Conservation (phyloP, 2,113 vertebrate species). For the Eulacestoma nigropectus region DNA sequence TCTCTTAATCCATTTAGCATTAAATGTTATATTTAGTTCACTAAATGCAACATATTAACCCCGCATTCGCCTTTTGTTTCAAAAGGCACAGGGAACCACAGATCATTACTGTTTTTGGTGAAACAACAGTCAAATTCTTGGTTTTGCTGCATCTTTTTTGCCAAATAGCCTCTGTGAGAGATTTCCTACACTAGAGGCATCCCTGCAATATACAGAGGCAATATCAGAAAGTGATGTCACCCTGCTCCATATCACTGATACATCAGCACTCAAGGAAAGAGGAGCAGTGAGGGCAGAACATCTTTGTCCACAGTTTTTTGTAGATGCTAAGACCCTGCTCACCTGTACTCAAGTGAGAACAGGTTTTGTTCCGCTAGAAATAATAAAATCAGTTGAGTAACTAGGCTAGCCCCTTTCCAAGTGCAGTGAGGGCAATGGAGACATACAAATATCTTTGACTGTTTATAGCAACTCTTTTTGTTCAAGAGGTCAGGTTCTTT, state of each 20-base stretch:
- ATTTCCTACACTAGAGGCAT: neutral
- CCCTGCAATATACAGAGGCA: neutral
- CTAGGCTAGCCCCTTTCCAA: neutral
- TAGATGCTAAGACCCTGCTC: neutral
- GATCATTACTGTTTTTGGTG: neutral
- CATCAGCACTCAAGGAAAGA: rapidly evolving
- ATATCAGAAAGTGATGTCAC: neutral
- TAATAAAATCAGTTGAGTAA: neutral
- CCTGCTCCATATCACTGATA: neutral
- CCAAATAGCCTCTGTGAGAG: neutral
- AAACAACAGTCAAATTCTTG: neutral
- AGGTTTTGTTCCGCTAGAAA: neutral
- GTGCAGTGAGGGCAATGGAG: neutral
- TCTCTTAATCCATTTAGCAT: neutral
- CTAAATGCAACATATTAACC: neutral
- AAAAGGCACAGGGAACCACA: neutral
- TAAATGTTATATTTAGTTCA: neutral
- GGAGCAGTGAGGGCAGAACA: neutral
- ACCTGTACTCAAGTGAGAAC: neutral
- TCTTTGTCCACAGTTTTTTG: neutral
- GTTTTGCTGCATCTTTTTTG: neutral
- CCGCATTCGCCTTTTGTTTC: neutral
- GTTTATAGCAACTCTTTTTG: neutral
- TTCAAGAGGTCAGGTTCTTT: neutral
- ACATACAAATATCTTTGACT: neutral